Conservation (phyloP, 2,888 invertebrate genomes). For the Trissoscelio sp. region DNA sequence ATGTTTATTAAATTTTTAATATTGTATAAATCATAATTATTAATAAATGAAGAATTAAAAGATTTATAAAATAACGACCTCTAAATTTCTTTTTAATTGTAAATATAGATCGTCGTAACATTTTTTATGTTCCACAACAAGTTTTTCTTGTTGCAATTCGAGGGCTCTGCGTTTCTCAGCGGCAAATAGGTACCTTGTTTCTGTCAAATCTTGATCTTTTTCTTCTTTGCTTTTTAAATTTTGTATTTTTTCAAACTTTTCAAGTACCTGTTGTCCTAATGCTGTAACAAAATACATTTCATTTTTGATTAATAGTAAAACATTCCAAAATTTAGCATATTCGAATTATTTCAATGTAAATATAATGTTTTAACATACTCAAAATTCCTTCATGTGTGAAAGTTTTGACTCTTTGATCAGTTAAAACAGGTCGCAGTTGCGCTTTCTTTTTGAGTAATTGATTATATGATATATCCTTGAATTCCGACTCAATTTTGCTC, state of each 20-base stretch:
- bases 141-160: constrained; percentile 65
- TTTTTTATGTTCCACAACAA: constrained; percentile 70
- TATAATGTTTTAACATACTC: no score
- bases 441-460: constrained; percentile 72
- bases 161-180: constrained; percentile 75
- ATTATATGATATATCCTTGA: constrained; percentile 74
- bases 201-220: constrained; percentile 69
- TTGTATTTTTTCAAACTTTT: constrained; percentile 70
- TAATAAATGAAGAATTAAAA: no score
- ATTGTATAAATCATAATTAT: no score
- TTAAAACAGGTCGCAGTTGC: constrained; percentile 59
- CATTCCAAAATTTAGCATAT: no score
- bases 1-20: background rate
- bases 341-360: no score
- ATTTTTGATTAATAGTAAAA: background rate
- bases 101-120: constrained; percentile 66
- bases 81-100: constrained; percentile 71
- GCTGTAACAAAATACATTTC: constrained; percentile 25
- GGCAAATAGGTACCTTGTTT: constrained; percentile 72
- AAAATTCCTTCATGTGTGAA: constrained; percentile 75
- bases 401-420: constrained; percentile 71
- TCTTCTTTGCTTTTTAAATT: constrained; percentile 69
- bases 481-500: constrained; percentile 66
- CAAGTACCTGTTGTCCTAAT: constrained; percentile 73
- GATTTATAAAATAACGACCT: no score